Evolutionary conservation across 1,140 invertebrate genomes (phyloP).

Genomic region (Lepidurus arcticus): DNA sequence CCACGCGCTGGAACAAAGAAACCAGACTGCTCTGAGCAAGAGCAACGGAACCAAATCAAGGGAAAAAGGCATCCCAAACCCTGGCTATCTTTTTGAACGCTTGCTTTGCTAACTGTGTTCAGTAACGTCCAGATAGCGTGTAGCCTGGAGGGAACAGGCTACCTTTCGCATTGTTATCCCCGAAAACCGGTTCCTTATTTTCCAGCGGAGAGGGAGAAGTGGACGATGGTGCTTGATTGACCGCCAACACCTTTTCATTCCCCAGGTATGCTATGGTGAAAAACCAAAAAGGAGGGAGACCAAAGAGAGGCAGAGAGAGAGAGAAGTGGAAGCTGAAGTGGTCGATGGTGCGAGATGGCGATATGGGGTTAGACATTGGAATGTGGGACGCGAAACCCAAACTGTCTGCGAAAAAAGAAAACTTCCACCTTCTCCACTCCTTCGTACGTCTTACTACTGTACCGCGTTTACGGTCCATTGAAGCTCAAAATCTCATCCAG

Average conservation of each 20-base stretch:
- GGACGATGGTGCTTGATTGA: constrained; percentile 14
- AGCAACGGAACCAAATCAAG: too few relatives aligned
- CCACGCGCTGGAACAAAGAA: too few relatives aligned
- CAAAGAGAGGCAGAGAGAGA: constrained; percentile 23
- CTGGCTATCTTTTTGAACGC: not conserved
- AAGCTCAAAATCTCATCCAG: too few relatives aligned
- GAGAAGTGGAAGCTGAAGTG: constrained; percentile 17
- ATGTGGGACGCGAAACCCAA: not conserved
- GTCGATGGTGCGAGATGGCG: not conserved
- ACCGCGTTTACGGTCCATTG: too few relatives aligned
- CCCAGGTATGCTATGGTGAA: constrained; percentile 16
- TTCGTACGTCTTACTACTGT: too few relatives aligned
- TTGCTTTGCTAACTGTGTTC: not conserved
- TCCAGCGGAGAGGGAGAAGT: not conserved
- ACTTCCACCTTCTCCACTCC: too few relatives aligned
- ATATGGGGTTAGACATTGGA: not conserved
- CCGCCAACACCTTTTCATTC: constrained; percentile 27
- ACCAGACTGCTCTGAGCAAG: too few relatives aligned
- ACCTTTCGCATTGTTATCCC: constrained; percentile 11
- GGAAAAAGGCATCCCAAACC: not conserved
- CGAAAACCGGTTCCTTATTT: not conserved
- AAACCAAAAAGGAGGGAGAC: not conserved
- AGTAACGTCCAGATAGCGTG: constrained; percentile 6
- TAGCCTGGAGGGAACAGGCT: not conserved
- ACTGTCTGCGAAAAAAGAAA: not conserved